Conservation (phyloP, 2,888 invertebrate genomes). For the Dynastes grantii region DNA sequence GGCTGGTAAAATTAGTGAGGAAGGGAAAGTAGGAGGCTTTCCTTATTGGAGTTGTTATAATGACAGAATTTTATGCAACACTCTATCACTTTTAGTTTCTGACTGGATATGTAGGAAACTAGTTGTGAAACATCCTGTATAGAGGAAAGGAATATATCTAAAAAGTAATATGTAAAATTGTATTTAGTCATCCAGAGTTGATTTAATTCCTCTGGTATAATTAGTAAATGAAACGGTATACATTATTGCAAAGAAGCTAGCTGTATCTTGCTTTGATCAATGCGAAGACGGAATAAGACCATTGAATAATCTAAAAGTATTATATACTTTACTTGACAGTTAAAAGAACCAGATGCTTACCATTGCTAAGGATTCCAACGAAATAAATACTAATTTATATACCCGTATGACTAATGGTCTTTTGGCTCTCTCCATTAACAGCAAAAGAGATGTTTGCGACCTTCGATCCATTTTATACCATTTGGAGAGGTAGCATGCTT, state of each 20-base stretch:
- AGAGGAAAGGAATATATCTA: too few relatives aligned
- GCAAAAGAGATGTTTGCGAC: slow-evolving; percentile 15
- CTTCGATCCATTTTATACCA: slow-evolving; percentile 38
- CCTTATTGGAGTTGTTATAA: too few relatives aligned
- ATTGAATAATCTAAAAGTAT: slow-evolving; percentile 33
- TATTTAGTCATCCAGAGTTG: too few relatives aligned
- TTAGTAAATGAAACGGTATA: too few relatives aligned
- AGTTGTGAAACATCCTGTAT: too few relatives aligned
- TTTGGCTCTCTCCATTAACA: slow-evolving; percentile 32
- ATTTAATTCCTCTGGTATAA: too few relatives aligned
- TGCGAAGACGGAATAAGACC: slow-evolving; percentile 41
- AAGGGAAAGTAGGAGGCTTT: too few relatives aligned
- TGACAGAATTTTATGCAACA: too few relatives aligned
- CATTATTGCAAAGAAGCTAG: background rate
- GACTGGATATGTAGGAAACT: too few relatives aligned
- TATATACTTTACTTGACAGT: background rate
- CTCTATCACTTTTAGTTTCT: too few relatives aligned
- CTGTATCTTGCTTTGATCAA: slow-evolving; percentile 24
- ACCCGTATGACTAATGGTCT: background rate
- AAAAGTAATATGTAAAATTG: too few relatives aligned
- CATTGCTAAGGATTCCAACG: slow-evolving; percentile 12
- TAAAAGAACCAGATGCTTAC: slow-evolving; percentile 4
- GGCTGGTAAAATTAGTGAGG: too few relatives aligned
- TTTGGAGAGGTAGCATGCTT: slow-evolving; percentile 28
- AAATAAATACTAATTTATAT: slow-evolving; percentile 25